Evolutionary conservation across 2,113 vertebrate genomes (phyloP).

Genomic region (Thinocorus orbignyianus): DNA sequence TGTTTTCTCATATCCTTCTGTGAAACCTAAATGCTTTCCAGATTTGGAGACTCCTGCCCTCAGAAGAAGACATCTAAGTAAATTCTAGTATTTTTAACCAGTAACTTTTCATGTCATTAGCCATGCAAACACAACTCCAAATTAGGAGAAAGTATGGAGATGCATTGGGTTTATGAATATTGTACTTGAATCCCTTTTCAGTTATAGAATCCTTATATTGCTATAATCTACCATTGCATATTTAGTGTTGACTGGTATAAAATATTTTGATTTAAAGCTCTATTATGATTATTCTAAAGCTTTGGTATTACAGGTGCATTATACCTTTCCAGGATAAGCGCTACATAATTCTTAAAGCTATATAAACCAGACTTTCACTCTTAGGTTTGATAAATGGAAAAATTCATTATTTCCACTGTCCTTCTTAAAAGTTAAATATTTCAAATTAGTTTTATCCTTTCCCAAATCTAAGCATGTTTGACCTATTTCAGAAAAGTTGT

Average conservation of each 20-base stretch:
- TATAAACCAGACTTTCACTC: background rate
- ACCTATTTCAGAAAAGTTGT: background rate
- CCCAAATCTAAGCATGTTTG: background rate
- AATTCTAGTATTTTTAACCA: background rate
- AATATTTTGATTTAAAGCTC: background rate
- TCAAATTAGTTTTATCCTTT: background rate
- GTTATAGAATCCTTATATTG: background rate
- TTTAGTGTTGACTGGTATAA: background rate
- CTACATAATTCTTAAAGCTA: background rate
- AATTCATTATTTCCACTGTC: background rate
- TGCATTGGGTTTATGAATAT: background rate
- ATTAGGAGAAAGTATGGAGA: background rate
- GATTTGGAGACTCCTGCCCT: background rate
- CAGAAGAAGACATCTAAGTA: background rate
- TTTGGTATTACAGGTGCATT: background rate
- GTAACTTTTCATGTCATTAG: background rate
- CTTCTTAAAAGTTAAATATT: background rate
- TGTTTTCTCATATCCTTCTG: background rate
- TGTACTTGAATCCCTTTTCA: background rate
- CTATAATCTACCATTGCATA: background rate
- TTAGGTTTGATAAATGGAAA: background rate
- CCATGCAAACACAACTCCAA: background rate
- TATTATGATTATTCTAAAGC: background rate
- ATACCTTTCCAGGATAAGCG: background rate
- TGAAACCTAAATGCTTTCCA: conserved; percentile 3